Conservation (phyloP, 1,140 invertebrate species). For the Orchesella cincta region DNA sequence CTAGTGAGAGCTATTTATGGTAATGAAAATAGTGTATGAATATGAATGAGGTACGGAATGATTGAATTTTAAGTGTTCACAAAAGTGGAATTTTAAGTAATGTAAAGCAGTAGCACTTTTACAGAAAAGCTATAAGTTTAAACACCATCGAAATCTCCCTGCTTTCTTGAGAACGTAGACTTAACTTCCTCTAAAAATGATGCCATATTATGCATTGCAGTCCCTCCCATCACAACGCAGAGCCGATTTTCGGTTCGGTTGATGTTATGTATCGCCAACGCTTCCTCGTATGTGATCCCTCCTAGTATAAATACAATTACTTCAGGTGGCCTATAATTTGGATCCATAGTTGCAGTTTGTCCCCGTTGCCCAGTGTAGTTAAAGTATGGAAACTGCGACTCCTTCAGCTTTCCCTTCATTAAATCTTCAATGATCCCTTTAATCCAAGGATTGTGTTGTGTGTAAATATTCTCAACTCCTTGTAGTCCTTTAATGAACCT, state of each 20-base stretch:
- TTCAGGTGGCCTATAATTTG: conserved; percentile 71
- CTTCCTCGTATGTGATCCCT: conserved; percentile 96
- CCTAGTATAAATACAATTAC: conserved; percentile 94
- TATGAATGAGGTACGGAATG: too few species aligned
- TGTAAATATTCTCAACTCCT: conserved; percentile 97
- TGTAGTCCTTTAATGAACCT: conserved; percentile 67
- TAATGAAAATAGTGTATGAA: too few species aligned
- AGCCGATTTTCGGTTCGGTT: conserved; percentile 69
- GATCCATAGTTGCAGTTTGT: conserved; percentile 20
- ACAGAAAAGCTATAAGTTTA: not conserved
- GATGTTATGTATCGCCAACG: conserved; percentile 79
- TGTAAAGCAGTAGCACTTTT: too few species aligned
- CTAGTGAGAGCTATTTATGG: too few species aligned
- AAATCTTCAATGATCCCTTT: conserved; percentile 85
- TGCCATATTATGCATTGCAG: conserved; percentile 84
- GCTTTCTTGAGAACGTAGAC: not conserved
- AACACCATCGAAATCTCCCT: conserved; percentile 7
- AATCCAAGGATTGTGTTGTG: conserved; percentile 86
- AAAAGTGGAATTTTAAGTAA: too few species aligned
- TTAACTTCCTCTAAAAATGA: conserved; percentile 76
- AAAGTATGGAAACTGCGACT: conserved; percentile 78
- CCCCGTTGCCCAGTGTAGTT: conserved; percentile 56
- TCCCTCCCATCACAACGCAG: conserved; percentile 83
- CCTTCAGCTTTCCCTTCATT: conserved; percentile 81
- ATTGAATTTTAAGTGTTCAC: too few species aligned